Percentiles rank a stretch among this genome's conserved stretches.
Evolutionary conservation across 2,797 vertebrate genomes (phyloP).

Genomic region (Sphenodon punctatus): DNA sequence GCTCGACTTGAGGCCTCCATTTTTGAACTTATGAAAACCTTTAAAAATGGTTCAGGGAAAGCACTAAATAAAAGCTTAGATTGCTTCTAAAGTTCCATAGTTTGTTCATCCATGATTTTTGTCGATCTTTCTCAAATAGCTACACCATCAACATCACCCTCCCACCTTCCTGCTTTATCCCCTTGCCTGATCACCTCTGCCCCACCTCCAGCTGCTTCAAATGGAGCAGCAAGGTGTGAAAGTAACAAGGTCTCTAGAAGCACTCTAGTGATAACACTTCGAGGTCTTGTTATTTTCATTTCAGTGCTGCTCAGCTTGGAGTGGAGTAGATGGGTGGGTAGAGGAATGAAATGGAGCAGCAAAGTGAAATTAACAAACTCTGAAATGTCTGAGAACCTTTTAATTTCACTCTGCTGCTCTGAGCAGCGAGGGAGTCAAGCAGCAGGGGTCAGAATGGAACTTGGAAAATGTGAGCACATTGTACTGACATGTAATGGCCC

Average conservation of each 20-base stretch:
- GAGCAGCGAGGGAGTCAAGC: background rate
- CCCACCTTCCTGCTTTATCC: background rate
- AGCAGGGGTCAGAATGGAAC: background rate
- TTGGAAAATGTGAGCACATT: accelerated
- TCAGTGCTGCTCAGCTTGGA: accelerated
- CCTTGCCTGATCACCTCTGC: background rate
- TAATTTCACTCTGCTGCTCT: background rate
- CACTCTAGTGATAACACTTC: background rate
- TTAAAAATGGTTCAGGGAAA: background rate
- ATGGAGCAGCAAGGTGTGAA: background rate
- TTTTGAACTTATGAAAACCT: background rate
- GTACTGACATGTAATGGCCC: background rate
- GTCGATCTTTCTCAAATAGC: background rate
- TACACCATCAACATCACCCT: background rate
- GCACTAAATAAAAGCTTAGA: too few relatives aligned
- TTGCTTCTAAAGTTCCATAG: background rate
- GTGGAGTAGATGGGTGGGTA: background rate
- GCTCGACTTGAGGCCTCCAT: background rate
- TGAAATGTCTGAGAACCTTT: background rate
- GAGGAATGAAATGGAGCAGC: slow-evolving; percentile 7
- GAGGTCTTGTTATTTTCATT: background rate
- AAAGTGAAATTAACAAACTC: background rate
- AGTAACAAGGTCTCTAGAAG: background rate
- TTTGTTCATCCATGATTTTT: background rate
- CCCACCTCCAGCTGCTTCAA: background rate